A percentile compares a stretch with the other conserved stretches of the same genome.
Evolutionary conservation across 2,797 vertebrate species (phyloP).

Genomic region (Argya squamiceps): DNA sequence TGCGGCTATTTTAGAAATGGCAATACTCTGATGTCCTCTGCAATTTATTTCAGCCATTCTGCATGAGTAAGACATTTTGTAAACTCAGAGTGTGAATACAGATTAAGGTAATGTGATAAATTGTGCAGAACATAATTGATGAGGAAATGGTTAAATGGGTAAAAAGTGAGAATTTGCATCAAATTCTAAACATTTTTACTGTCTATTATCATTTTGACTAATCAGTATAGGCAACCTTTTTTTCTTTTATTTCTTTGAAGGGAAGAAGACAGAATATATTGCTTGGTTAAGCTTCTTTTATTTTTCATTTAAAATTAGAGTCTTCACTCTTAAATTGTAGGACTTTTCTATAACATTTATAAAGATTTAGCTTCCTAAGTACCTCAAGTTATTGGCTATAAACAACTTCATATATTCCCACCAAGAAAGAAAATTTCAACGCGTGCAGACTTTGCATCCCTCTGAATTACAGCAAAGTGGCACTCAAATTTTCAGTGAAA

Average conservation of each 20-base stretch:
- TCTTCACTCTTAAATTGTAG: not conserved
- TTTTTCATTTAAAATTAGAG: not conserved
- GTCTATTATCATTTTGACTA: not conserved
- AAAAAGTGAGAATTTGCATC: not conserved
- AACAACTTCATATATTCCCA: not conserved
- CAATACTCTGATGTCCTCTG: not conserved
- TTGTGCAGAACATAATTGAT: not conserved
- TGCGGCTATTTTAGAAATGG: not conserved
- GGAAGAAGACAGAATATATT: not conserved
- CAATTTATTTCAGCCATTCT: not conserved
- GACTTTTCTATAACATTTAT: not conserved
- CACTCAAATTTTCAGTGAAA: not conserved
- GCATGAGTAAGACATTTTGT: not conserved
- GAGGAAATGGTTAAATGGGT: conserved; percentile 13
- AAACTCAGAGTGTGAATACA: not conserved
- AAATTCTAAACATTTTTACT: not conserved
- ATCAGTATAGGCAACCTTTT: not conserved
- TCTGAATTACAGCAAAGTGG: not conserved
- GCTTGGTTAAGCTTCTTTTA: not conserved
- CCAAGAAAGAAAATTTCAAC: not conserved
- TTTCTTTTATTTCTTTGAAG: not conserved
- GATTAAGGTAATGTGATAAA: not conserved
- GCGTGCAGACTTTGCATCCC: not conserved
- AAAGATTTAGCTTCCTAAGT: not conserved
- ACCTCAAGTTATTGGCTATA: not conserved